Evolutionary conservation across 1,140 invertebrate species (phyloP), one percentile per base, ranked within the genome.

Genomic region (Lerema accius): DNA sequence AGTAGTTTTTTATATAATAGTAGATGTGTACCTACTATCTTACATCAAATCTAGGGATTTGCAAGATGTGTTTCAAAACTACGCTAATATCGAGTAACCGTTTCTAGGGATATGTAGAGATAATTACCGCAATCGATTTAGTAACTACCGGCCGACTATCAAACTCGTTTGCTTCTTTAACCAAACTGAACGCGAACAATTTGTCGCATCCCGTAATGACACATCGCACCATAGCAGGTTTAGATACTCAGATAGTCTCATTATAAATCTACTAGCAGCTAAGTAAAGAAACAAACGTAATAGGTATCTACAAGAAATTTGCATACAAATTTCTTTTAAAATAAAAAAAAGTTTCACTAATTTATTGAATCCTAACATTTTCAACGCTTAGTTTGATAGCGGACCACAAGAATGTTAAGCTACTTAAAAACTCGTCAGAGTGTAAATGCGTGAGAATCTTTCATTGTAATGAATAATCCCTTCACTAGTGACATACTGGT

Each of bases 401-500:
- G n/a, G n/a, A n/a, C n/a, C n/a, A n/a, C n/a, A n/a, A n/a, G n/a
- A n/a, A n/a, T n/a, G n/a, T n/a, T n/a, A n/a, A n/a, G 19, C 19
- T 23, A 23, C 9, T 1, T 32, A 0, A 11, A n/a, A 11, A 37
- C 0, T 37, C 35, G n/a, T 11, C 35, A 37, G 6, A 32, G n/a
- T 11, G 10, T 0, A 37, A 37, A 37, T 37, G 35, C n/a, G 50
- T 53, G 50, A 10, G 50, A 39, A 53, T 11, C 35, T 16, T 15
- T n/a, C 7, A 17, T 45, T 19, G 7, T 19, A 42, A 6, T 51
- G 10, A 35, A 28, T 23, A 19, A 11, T 23, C 50, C 50, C 16
- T 53, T 53, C 50, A 53, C 50, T 53, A 13, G 35, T 71, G 71
- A 26, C 72, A 69, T 65, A 78, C 58, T 78, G 70, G 59, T 70